Evolutionary conservation across 1,140 invertebrate species (phyloP).

Genomic region (Drosophila azteca): DNA sequence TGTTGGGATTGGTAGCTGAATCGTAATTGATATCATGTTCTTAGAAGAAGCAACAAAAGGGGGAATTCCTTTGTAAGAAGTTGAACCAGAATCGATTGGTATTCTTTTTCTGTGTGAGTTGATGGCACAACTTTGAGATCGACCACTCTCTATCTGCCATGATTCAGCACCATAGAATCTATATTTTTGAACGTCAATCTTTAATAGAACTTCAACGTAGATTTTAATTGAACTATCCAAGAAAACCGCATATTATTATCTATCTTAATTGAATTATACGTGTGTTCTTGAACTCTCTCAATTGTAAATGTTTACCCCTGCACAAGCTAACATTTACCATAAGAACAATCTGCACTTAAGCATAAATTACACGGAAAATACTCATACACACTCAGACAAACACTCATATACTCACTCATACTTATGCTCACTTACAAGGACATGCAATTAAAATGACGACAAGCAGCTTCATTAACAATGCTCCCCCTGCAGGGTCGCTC

Average conservation of each 20-base stretch:
- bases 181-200: too few relatives aligned
- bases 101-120: too few relatives aligned
- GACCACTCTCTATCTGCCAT: too few relatives aligned
- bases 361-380: constrained; percentile 53
- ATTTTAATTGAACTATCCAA: constrained; percentile 17
- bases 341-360: constrained; percentile 46
- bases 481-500: constrained; percentile 8
- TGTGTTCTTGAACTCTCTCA: constrained; percentile 20
- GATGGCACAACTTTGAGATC: too few relatives aligned
- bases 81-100: too few relatives aligned
- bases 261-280: constrained; percentile 23
- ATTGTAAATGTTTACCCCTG: constrained; percentile 26
- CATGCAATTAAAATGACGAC: constrained; percentile 75
- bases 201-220: too few relatives aligned
- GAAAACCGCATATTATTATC: not conserved
- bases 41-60: too few relatives aligned
- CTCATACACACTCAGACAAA: constrained; percentile 29
- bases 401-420: not conserved
- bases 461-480: constrained; percentile 76
- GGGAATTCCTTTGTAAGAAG: too few relatives aligned
- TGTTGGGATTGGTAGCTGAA: too few relatives aligned
- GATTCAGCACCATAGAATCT: too few relatives aligned
- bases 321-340: constrained; percentile 41
- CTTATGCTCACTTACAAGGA: constrained; percentile 28
- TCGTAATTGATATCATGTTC: not conserved